These are phyloP conservation scores for Gobius niger DNA, from an alignment of 2,113 vertebrate genomes.

Conservation along the genomic window DNA sequence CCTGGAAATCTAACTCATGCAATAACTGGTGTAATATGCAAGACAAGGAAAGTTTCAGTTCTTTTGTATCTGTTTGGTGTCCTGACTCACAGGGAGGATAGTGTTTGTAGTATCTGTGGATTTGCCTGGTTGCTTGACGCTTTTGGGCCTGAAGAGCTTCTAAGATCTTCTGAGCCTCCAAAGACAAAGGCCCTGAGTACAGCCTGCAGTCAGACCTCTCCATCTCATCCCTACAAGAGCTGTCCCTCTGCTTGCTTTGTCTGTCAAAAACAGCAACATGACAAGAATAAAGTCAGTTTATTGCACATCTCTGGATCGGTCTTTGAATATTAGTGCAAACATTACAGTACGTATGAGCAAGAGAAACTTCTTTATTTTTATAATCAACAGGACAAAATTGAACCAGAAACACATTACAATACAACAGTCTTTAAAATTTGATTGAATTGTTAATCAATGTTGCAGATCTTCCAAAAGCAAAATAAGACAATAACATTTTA, in stretches of 20 bases:
- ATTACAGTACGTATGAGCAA: not conserved
- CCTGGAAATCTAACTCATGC: too few species aligned
- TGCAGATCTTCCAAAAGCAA: not conserved
- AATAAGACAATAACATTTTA: not conserved
- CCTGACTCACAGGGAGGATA: slow-evolving; percentile 66
- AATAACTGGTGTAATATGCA: too few species aligned
- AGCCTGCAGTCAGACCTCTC: slow-evolving; percentile 62
- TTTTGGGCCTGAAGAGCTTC: slow-evolving; percentile 76
- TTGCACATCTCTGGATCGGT: not conserved
- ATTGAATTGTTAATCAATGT: not conserved
- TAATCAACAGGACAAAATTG: not conserved
- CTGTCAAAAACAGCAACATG: slow-evolving; percentile 22
- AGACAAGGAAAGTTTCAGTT: not conserved
- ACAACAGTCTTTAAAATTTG: too few species aligned
- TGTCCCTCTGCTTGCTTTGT: slow-evolving; percentile 14
- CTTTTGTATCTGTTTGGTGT: not conserved
- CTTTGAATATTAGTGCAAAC: not conserved
- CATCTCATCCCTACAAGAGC: slow-evolving; percentile 67
- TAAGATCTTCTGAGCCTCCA: slow-evolving; percentile 82
- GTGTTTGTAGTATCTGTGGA: not conserved
- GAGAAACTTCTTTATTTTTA: not conserved
- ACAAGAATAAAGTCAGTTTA: slow-evolving; percentile 18
- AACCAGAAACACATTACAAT: not conserved
- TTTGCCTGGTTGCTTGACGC: slow-evolving; percentile 23
- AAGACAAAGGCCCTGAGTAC: slow-evolving; percentile 80